Evolutionary conservation across 2,113 vertebrate species (phyloP).

Genomic region (Elanus axillaris): DNA sequence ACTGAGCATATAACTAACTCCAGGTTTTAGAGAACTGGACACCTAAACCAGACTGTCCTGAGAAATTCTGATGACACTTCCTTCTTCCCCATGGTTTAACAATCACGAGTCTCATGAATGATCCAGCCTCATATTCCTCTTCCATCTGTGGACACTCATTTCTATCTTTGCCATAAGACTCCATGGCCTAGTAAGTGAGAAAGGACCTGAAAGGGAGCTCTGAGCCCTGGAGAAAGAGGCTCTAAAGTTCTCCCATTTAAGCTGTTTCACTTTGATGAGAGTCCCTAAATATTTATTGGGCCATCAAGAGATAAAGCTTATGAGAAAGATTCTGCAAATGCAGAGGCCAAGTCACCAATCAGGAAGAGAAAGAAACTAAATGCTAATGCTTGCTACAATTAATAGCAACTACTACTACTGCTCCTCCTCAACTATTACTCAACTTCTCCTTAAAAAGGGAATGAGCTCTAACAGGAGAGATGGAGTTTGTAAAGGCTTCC

Average conservation of each 20-base stretch:
- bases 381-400: neutral
- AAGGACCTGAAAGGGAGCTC: neutral
- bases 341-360: neutral
- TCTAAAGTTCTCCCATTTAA: neutral
- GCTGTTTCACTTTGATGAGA: neutral
- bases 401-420: neutral
- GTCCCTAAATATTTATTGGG: neutral
- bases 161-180: neutral
- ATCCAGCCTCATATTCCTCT: neutral
- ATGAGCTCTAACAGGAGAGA: neutral
- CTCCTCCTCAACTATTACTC: neutral
- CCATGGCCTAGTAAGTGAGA: neutral
- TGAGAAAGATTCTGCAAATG: neutral
- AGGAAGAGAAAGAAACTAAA: neutral
- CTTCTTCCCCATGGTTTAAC: neutral
- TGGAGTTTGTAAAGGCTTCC: neutral
- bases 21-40: neutral
- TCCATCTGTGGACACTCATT: neutral
- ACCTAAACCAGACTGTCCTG: neutral
- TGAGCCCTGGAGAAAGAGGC: neutral
- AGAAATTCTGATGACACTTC: neutral
- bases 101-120: neutral
- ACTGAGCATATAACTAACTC: neutral
- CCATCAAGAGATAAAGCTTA: neutral
- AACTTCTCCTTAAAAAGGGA: neutral